Percentiles rank a stretch among this genome's conserved stretches.
Conservation (phyloP, 2,113 vertebrate genomes). For the Oreochromis spilurus region DNA sequence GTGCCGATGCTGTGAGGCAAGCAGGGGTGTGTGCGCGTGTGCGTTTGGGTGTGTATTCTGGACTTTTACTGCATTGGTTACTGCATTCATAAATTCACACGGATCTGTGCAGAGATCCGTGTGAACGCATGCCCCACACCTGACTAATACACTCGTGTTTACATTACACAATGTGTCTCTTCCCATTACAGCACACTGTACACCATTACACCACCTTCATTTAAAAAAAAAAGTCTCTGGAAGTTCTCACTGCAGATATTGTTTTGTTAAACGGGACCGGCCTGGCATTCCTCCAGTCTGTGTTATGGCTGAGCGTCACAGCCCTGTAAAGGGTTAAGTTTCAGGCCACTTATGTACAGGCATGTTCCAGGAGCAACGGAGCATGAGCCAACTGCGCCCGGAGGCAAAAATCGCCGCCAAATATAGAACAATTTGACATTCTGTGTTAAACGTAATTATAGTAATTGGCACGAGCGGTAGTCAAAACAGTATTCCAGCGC, state of each 20-base stretch:
- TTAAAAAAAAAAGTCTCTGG: slow-evolving; percentile 9
- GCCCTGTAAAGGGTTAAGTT: slow-evolving; percentile 58
- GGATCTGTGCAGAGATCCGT: background rate
- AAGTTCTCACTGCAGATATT: slow-evolving; percentile 42
- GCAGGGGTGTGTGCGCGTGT: background rate
- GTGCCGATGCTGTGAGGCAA: background rate
- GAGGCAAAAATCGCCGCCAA: slow-evolving; percentile 44
- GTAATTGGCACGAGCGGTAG: slow-evolving; percentile 52
- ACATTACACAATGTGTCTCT: slow-evolving; percentile 30
- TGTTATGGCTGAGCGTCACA: slow-evolving; percentile 63
- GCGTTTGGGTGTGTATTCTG: slow-evolving; percentile 16
- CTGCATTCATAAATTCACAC: background rate
- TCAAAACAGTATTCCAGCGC: slow-evolving; percentile 32
- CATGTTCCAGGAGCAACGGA: slow-evolving; percentile 44
- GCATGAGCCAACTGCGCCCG: slow-evolving; percentile 45
- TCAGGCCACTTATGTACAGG: slow-evolving; percentile 58
- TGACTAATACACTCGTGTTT: slow-evolving; percentile 20
- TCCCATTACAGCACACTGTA: slow-evolving; percentile 25
- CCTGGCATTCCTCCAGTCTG: slow-evolving; percentile 65
- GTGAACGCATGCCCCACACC: background rate
- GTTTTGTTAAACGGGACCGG: slow-evolving; percentile 48
- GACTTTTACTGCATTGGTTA: background rate
- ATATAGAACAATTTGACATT: slow-evolving; percentile 66
- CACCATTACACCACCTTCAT: background rate
- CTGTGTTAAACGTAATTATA: slow-evolving; percentile 63